phyloP scores from a whole-genome alignment of 2,113 vertebrate genomes.

The Callospermophilus lateralis region DNA sequence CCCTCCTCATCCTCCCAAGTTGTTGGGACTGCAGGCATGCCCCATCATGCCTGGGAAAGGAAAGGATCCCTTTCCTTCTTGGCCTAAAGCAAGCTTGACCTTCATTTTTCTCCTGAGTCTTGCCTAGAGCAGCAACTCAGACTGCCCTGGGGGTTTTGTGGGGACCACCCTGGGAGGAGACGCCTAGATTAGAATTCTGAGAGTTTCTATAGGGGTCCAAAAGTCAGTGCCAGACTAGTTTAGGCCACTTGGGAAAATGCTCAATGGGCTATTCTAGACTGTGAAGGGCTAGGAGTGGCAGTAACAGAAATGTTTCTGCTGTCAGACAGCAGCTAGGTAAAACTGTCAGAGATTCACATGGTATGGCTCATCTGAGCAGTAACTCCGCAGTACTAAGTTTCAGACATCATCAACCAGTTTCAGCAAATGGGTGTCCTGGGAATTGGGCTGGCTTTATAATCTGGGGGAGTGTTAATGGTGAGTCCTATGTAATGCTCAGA shows the following conservation, averaged over 20 bases:
- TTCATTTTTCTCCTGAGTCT: conserved; percentile 1
- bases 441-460: conserved; percentile 42
- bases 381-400: background rate
- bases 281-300: background rate
- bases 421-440: background rate
- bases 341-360: background rate
- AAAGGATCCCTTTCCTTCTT: background rate
- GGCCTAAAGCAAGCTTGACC: background rate
- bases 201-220: background rate
- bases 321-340: background rate
- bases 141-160: background rate
- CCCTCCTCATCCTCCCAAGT: too few relatives aligned
- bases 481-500: background rate
- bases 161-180: background rate
- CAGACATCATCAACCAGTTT: background rate
- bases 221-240: background rate
- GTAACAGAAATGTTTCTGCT: background rate
- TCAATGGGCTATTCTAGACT: background rate
- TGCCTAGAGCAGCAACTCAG: background rate
- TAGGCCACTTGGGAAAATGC: background rate
- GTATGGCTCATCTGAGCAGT: fast-evolving
- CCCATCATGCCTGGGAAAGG: background rate
- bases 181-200: background rate
- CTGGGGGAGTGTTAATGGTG: conserved; percentile 2
- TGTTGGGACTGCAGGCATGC: too few relatives aligned